Percentiles rank a stretch among this genome's conserved stretches.
These are phyloP conservation scores for Cetoscarus ocellatus DNA, from an alignment of 2,797 vertebrate genomes.

Conservation along the genomic window DNA sequence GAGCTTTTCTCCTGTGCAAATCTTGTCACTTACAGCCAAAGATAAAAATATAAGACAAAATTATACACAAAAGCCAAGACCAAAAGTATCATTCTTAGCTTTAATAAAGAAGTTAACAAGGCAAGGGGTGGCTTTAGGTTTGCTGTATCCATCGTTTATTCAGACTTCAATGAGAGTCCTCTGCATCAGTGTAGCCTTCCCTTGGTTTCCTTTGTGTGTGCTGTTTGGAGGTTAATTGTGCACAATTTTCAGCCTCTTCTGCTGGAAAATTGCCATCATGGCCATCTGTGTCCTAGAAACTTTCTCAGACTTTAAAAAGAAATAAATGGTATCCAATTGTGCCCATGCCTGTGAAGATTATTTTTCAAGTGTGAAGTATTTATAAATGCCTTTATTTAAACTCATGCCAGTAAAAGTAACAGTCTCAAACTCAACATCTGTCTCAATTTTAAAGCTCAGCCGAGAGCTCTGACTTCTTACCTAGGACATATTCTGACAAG, in stretches of 20 bases:
- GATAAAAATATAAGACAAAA: background rate
- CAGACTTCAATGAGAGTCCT: background rate
- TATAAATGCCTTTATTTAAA: background rate
- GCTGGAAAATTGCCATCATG: background rate
- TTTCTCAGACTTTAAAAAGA: background rate
- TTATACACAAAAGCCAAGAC: background rate
- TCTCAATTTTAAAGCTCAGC: background rate
- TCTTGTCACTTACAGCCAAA: background rate
- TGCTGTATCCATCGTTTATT: background rate
- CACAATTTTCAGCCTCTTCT: background rate
- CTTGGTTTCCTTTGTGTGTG: background rate
- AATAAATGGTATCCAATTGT: background rate
- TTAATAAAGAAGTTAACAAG: background rate
- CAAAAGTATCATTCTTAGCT: background rate
- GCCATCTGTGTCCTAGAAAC: slow-evolving; percentile 2
- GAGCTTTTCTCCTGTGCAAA: too few species aligned
- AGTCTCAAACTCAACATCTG: background rate
- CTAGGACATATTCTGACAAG: slow-evolving; percentile 12
- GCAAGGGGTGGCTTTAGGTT: background rate
- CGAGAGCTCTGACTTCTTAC: background rate
- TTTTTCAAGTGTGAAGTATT: background rate
- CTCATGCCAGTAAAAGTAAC: background rate
- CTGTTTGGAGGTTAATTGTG: background rate
- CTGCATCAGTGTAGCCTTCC: background rate
- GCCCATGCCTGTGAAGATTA: background rate